Percentiles rank a stretch among this genome's conserved stretches.
phyloP scores from a whole-genome alignment of 2,888 invertebrate species.

The Cristatella mucedo region DNA sequence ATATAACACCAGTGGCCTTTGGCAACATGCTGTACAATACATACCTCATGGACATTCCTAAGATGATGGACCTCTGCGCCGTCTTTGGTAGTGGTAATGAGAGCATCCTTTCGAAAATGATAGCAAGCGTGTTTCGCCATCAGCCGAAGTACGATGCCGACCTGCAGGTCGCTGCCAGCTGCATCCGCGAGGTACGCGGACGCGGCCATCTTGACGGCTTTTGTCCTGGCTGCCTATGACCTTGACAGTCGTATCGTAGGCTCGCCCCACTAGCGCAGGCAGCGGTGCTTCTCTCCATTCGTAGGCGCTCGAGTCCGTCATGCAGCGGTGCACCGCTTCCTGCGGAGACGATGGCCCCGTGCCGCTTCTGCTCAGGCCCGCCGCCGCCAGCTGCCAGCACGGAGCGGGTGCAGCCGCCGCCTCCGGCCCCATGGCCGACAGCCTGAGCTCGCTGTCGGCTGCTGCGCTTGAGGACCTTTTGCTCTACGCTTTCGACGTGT shows the following conservation, averaged over 20 bases:
- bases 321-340: too few species aligned
- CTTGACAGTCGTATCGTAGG: too few species aligned
- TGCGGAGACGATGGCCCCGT: too few species aligned
- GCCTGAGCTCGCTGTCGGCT: constrained; percentile 21
- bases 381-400: too few species aligned
- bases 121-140: constrained; percentile 50
- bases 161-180: constrained; percentile 26
- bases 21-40: constrained; percentile 58
- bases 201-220: too few species aligned
- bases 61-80: constrained; percentile 59
- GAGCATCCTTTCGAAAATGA: constrained; percentile 47
- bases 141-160: constrained; percentile 54
- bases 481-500: constrained; percentile 53
- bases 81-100: constrained; percentile 55
- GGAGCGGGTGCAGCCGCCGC: too few species aligned
- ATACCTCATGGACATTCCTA: constrained; percentile 65
- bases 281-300: too few species aligned
- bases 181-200: constrained; percentile 28
- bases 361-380: too few species aligned
- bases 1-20: constrained; percentile 50
- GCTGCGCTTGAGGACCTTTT: constrained; percentile 48
- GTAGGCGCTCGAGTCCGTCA: too few species aligned
- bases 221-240: too few species aligned
- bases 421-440: constrained; percentile 8
- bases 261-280: too few species aligned